A percentile compares a stretch with the other conserved stretches of the same genome.
Evolutionary conservation across 2,797 vertebrate species (phyloP).

Genomic region (Coregonus sp.): DNA sequence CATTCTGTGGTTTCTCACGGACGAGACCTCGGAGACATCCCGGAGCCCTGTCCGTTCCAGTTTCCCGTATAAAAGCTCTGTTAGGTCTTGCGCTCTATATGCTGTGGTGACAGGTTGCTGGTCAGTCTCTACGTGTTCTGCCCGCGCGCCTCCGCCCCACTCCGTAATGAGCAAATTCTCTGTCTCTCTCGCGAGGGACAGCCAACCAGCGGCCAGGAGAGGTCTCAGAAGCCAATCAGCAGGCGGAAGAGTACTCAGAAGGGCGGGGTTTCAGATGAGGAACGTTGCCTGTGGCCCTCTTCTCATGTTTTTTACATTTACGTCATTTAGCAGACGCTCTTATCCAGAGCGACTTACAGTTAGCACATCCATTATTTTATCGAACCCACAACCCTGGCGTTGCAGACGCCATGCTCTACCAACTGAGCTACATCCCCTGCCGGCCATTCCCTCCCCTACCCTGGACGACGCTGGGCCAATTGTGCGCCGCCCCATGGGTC

Average conservation of each 20-base stretch:
- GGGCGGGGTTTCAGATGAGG: slow-evolving; percentile 60
- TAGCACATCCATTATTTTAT: too few relatives aligned
- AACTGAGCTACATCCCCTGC: too few relatives aligned
- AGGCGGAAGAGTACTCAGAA: slow-evolving; percentile 26
- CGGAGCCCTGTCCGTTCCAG: neutral
- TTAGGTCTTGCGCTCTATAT: neutral
- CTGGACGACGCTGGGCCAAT: too few relatives aligned
- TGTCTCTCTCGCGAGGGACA: slow-evolving; percentile 32
- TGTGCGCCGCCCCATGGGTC: too few relatives aligned
- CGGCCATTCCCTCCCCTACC: too few relatives aligned
- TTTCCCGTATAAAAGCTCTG: neutral
- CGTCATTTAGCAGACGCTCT: too few relatives aligned
- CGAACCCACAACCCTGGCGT: too few relatives aligned
- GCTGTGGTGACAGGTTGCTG: neutral
- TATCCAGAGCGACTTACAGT: too few relatives aligned
- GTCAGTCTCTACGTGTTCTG: slow-evolving; percentile 41
- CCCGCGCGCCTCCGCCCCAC: slow-evolving; percentile 28
- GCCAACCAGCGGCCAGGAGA: slow-evolving; percentile 64
- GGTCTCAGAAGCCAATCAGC: slow-evolving; percentile 62
- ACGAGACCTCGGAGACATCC: neutral
- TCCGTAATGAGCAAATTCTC: slow-evolving; percentile 51
- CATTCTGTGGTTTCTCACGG: neutral
- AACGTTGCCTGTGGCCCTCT: slow-evolving; percentile 26
- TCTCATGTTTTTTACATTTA: too few relatives aligned
- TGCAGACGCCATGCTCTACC: too few relatives aligned